phyloP scores from a whole-genome alignment of 2,888 invertebrate genomes.

The Dastarcus helophoroides region DNA sequence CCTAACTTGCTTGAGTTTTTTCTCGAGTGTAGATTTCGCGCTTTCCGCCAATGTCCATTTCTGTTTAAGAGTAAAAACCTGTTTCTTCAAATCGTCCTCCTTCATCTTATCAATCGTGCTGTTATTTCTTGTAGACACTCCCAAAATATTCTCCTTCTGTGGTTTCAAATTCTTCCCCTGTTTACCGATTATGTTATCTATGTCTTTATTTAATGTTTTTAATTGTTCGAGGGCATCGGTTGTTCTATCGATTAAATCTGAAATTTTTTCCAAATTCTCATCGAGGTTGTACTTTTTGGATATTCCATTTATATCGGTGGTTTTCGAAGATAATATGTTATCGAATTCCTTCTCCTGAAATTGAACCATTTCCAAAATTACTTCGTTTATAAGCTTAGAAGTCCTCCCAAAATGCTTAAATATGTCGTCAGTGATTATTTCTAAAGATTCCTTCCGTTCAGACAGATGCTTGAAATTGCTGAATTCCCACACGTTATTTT shows the following conservation, averaged over 20 bases:
- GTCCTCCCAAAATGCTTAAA: conserved; percentile 21
- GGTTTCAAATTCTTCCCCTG: conserved; percentile 5
- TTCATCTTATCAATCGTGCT: conserved; percentile 13
- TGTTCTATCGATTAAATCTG: conserved; percentile 20
- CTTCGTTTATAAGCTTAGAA: conserved; percentile 19
- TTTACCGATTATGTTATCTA: conserved; percentile 10
- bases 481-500: conserved; percentile 9
- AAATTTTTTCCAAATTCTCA: conserved; percentile 18
- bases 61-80: conserved; percentile 21
- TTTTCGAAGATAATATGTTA: conserved; percentile 15
- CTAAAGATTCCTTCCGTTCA: conserved; percentile 21
- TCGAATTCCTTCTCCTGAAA: conserved; percentile 16
- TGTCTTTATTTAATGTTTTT: conserved; percentile 13
- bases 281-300: conserved; percentile 17
- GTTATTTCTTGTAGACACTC: conserved; percentile 3
- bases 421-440: conserved; percentile 22
- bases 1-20: conserved; percentile 24
- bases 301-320: conserved; percentile 19
- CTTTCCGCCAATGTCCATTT: conserved; percentile 19
- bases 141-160: conserved; percentile 9
- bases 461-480: conserved; percentile 13
- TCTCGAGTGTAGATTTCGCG: conserved; percentile 17
- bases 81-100: conserved; percentile 24
- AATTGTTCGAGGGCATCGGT: conserved; percentile 19
- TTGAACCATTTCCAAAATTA: conserved; percentile 15